Evolutionary conservation across 2,113 vertebrate genomes (phyloP), one percentile per base, ranked within the genome.

Genomic region (Melanerpes formicivorus): DNA sequence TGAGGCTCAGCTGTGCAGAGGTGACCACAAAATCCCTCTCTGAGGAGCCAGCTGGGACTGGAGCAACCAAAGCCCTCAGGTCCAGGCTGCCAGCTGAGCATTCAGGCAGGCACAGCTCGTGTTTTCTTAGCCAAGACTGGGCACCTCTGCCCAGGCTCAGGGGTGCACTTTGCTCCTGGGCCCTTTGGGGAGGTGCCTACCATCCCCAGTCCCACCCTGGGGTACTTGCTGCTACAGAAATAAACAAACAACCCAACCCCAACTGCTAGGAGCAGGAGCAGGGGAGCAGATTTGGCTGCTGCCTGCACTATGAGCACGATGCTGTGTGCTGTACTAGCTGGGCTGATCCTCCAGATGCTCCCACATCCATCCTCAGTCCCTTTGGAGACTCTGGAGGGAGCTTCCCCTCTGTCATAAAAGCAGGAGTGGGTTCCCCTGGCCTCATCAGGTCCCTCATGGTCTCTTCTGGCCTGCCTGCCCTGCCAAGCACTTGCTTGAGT

Each of bases 401-500:
- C n/a, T 13, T 55, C 30, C 14, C 37, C 40, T 58, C 71, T 87
- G 82, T 63, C 37, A 40, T 29, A 54, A 80, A 52, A 80, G 30
- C 71, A 91, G 56, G 73, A 70, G 59, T 80, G 1, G 3, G 60
- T 55, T 13, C 15, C 8, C 59, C 58, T 83, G 69, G 67, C 87
- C 79, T 63, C 32, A 50, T 63, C 5, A 3, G 63, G 79, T 93
- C 58, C 60, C 62, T 71, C 63, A 58, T 3, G 0, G 42, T 54
- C 84, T 84, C 59, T 89, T 44, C 72, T 7, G 18, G 72, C n/a
- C 76, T 7, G 4, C 0, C 0, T 2, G 18, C 62, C 40, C 63
- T 88, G 80, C 73, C 90, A 95, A 90, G 42, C 4, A 3, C 70
- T 77, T 7, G 3, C 84, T 90, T 89, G 37, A 63, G 88, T 93